Conservation (phyloP, 2,113 vertebrate species). For the Chionodraco myersi region DNA sequence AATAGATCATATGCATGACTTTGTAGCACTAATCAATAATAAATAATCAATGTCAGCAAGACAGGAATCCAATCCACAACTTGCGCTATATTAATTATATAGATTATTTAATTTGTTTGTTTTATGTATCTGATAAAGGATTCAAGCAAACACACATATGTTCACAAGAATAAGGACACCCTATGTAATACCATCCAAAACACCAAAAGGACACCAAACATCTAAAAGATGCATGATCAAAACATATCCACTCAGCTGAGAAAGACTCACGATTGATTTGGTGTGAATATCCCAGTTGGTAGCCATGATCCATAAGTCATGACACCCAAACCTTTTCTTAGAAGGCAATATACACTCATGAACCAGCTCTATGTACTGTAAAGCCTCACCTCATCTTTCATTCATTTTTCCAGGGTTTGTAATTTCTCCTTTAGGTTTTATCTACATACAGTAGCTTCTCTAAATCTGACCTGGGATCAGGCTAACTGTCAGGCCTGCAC, state of each 20-base stretch:
- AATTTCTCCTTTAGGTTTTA: too few relatives aligned
- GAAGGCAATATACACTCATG: constrained; percentile 4
- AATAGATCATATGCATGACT: background rate
- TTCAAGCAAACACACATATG: background rate
- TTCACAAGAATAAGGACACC: background rate
- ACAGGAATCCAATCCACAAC: background rate
- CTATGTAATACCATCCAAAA: background rate
- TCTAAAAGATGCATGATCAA: background rate
- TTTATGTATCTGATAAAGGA: background rate
- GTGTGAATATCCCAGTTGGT: background rate
- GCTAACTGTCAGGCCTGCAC: background rate
- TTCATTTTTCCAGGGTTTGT: constrained; percentile 5
- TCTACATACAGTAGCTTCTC: background rate
- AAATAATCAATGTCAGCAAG: background rate
- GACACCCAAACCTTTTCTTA: constrained; percentile 13
- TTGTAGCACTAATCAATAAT: too few relatives aligned
- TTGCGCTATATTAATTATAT: background rate
- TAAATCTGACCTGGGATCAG: constrained; percentile 26
- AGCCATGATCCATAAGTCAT: background rate
- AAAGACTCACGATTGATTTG: background rate
- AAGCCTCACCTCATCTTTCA: constrained; percentile 11
- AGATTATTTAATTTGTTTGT: background rate
- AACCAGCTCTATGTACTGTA: too few relatives aligned
- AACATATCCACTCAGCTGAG: background rate
- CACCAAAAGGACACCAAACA: background rate